Base-by-base conservation (phyloP, 2,797 vertebrate genomes). In the Diplodus sargus region DNA sequence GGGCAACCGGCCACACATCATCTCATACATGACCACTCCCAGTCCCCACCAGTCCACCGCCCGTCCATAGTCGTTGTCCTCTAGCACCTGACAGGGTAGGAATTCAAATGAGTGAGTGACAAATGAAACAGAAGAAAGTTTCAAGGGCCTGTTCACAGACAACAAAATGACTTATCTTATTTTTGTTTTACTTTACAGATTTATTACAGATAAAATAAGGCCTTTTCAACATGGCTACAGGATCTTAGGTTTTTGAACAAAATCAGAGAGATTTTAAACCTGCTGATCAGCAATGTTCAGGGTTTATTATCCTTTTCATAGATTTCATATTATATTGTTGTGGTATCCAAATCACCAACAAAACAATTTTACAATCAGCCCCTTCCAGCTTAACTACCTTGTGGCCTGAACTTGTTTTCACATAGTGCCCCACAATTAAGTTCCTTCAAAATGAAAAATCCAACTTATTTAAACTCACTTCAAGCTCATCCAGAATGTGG, bases 31-130 rank as follows among this genome's bases (percentile, higher is more conserved):
- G 62, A 98, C 97, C 57, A 99, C 98, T 0, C 98, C 98, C 73
- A 98, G 87, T 3, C 97, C 98, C 98, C 97, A 99, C 98, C 98
- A 99, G 94, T 99, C 98, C 86, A 98, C 98, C 0, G 98, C 97
- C 0, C 98, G 95, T 0, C 97, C 97, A 0, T 99, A 99, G 84
- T 99, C 98, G 0, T 98, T 99, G 93, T 99, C 98, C 84, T 99
- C 98, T 71, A 99, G 92, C 52, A 99, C 97, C 98, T 99, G 89
- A 1, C 1, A 7, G 4, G 62, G 56, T 1, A 34, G 18, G 14
- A 48, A 61, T 4, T 9, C 61, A 34, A 43, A n/a, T 39, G 30
- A 70, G 30, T 8, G 5, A 39, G 61, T 28, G 39, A n/a, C 43
- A 39, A 70, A 39, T 8, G 4, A 39, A 17, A 60, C 11, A 25